Conservation (phyloP, 2,888 invertebrate genomes). For the Eilema depressum region DNA sequence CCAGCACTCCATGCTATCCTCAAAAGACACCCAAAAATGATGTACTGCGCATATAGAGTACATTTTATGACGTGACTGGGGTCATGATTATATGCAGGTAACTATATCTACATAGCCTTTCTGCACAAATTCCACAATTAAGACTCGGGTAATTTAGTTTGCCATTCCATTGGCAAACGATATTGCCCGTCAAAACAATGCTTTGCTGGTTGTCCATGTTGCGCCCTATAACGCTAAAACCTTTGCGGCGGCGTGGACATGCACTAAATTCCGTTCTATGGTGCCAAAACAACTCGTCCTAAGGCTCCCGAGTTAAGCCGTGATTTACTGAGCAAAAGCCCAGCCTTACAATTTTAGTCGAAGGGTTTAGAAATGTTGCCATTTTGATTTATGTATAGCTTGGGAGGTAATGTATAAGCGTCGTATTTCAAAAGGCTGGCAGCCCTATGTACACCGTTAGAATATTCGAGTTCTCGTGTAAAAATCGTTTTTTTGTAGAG, state of each 20-base stretch:
- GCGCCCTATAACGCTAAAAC: not conserved
- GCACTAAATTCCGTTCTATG: slow-evolving; percentile 16
- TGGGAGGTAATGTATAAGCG: slow-evolving; percentile 11
- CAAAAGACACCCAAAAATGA: too few relatives aligned
- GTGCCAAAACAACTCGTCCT: slow-evolving; percentile 19
- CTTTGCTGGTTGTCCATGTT: not conserved
- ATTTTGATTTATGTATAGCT: slow-evolving; percentile 26
- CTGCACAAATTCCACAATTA: too few relatives aligned
- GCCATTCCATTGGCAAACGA: too few relatives aligned
- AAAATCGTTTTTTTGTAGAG: slow-evolving; percentile 26
- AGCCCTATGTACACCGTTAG: slow-evolving; percentile 32
- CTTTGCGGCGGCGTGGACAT: not conserved
- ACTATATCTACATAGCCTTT: too few relatives aligned
- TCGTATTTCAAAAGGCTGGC: slow-evolving; percentile 27
- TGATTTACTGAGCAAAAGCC: slow-evolving; percentile 38
- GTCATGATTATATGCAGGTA: too few relatives aligned
- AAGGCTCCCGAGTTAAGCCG: slow-evolving; percentile 23
- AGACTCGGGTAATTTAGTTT: too few relatives aligned
- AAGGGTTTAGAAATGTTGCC: slow-evolving; percentile 16
- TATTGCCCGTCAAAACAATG: not conserved
- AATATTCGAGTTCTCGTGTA: slow-evolving; percentile 37
- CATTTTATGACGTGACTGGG: too few relatives aligned
- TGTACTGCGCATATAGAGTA: too few relatives aligned
- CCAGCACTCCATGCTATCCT: too few relatives aligned
- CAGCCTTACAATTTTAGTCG: slow-evolving; percentile 23